Conservation (phyloP, 2,113 vertebrate genomes). For the Pangasianodon hypophthalmus region DNA sequence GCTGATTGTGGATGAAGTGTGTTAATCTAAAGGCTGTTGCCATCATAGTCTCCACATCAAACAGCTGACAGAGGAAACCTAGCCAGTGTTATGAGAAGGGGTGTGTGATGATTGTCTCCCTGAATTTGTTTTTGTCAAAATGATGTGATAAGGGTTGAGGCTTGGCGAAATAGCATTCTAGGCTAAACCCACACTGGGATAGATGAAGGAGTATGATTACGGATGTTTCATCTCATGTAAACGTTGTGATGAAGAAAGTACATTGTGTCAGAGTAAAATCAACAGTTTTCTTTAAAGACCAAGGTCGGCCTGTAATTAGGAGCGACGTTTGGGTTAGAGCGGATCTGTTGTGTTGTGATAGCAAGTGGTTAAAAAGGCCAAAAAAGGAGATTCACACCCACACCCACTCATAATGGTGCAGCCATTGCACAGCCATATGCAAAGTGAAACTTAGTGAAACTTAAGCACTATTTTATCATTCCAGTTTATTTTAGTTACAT, state of each 20-base stretch:
- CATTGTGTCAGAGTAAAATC: slow-evolving; percentile 22
- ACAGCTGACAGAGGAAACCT: slow-evolving; percentile 17
- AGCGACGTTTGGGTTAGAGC: slow-evolving; percentile 10
- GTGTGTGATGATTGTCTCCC: neutral
- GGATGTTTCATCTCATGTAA: slow-evolving; percentile 33
- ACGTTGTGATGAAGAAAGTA: slow-evolving; percentile 39
- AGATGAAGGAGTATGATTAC: slow-evolving; percentile 14
- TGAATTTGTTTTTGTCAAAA: slow-evolving; percentile 18
- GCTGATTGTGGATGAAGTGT: slow-evolving; percentile 17
- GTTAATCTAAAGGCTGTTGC: slow-evolving; percentile 16
- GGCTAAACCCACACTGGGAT: slow-evolving; percentile 28
- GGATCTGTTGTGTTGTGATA: slow-evolving; percentile 28
- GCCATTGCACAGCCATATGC: no score
- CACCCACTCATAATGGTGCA: neutral
- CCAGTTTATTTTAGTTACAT: neutral
- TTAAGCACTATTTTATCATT: neutral
- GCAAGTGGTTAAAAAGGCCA: slow-evolving; percentile 2
- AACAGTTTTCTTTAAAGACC: slow-evolving; percentile 34
- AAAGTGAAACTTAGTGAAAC: no score
- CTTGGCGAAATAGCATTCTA: slow-evolving; percentile 8
- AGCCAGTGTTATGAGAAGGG: slow-evolving; percentile 13
- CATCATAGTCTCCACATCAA: slow-evolving; percentile 19
- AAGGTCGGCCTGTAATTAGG: slow-evolving; percentile 29
- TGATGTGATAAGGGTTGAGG: slow-evolving; percentile 20
- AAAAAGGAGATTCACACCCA: slow-evolving; percentile 30